These are phyloP conservation scores for Platichthys flesus DNA, from an alignment of 2,113 vertebrate species.

Conservation along the genomic window DNA sequence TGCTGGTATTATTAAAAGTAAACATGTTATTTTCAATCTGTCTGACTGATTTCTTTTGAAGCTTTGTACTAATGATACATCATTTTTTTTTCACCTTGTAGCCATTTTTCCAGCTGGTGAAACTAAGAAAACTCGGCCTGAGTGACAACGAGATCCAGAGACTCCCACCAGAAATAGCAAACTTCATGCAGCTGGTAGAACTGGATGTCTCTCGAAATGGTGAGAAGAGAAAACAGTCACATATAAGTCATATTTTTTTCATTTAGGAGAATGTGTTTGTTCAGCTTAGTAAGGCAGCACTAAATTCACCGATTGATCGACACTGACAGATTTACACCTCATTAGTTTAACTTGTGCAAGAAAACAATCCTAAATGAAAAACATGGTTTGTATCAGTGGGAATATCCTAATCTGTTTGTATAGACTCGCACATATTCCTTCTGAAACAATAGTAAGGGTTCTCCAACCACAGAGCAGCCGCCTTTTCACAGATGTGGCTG, in stretches of 20 bases:
- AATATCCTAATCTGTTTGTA: background rate
- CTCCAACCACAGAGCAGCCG: conserved; percentile 7
- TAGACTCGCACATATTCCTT: conserved; percentile 19
- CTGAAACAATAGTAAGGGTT: conserved; percentile 17
- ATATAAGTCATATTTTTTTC: background rate
- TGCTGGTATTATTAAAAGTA: background rate
- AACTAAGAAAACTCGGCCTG: conserved; percentile 95
- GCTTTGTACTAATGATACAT: background rate
- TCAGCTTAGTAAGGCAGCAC: conserved; percentile 5
- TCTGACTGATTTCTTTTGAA: background rate
- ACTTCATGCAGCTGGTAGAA: conserved; percentile 98
- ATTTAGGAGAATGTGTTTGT: background rate
- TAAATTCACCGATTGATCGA: conserved; percentile 24
- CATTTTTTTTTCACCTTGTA: conserved; percentile 79
- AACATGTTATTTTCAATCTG: background rate
- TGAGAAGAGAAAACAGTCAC: conserved; percentile 59
- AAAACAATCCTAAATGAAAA: conserved; percentile 15
- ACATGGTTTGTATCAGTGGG: conserved; percentile 28
- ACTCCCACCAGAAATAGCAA: conserved; percentile 95
- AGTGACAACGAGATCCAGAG: conserved; percentile 99
- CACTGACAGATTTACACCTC: conserved; percentile 43
- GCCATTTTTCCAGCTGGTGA: conserved; percentile 96
- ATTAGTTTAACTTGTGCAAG: conserved; percentile 26
- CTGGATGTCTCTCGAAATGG: conserved; percentile 97
- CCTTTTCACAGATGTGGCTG: background rate